Percentiles rank a stretch among this genome's conserved stretches.
Evolutionary conservation across 23 tunicate genomes (phyloP).

Genomic region (Halocynthia aurantium): DNA sequence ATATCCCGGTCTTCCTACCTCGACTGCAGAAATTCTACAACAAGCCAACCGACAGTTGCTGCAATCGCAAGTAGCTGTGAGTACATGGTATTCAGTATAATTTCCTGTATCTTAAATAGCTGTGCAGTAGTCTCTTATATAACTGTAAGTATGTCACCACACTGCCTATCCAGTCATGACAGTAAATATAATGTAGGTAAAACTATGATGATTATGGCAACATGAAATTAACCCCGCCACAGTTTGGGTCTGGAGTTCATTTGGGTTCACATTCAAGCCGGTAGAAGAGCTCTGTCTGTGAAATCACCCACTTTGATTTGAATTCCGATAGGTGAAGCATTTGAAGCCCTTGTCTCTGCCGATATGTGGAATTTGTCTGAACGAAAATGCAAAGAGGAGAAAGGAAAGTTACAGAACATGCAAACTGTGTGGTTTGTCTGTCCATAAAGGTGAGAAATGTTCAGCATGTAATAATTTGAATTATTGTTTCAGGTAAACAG

Average conservation of each 20-base stretch:
- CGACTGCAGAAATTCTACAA: constrained; percentile 27
- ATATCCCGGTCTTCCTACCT: constrained; percentile 13
- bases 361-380: constrained; percentile 66
- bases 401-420: constrained; percentile 17
- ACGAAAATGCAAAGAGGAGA: not conserved
- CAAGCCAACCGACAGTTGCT: constrained; percentile 39
- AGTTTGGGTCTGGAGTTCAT: too few relatives aligned
- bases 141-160: not conserved
- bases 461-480: too few relatives aligned
- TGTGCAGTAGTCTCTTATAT: not conserved
- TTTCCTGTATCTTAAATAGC: not conserved
- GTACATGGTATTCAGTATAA: not conserved
- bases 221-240: too few relatives aligned
- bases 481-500: too few relatives aligned
- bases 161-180: not conserved
- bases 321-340: constrained; percentile 6
- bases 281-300: too few relatives aligned
- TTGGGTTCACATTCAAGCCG: too few relatives aligned
- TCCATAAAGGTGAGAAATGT: constrained; percentile 55
- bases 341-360: not conserved
- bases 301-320: too few relatives aligned
- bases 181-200: too few relatives aligned
- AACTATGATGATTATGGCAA: too few relatives aligned
- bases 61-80: constrained; percentile 22
- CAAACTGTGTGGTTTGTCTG: constrained; percentile 45